These are phyloP conservation scores for Allacma fusca DNA, from an alignment of 2,888 invertebrate genomes.

Conservation along the genomic window DNA sequence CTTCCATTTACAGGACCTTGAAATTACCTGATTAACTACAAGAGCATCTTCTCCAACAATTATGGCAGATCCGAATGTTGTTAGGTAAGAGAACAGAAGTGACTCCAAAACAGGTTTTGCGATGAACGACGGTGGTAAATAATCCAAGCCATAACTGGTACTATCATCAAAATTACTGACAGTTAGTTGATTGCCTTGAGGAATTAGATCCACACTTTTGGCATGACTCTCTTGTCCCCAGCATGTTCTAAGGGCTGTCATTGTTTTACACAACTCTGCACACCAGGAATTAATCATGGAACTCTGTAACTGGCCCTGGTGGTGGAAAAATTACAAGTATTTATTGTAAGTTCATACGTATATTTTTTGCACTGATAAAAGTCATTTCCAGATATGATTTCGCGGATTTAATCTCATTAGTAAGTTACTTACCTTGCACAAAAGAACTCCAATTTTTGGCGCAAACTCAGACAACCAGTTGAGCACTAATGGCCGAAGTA, in stretches of 20 bases:
- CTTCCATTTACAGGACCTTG: no score
- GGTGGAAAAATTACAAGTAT: not conserved
- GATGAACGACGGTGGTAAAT: conserved; percentile 51
- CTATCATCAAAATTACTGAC: conserved; percentile 2
- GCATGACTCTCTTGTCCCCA: conserved; percentile 50
- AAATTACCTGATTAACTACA: conserved; percentile 59
- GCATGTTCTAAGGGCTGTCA: conserved; percentile 56
- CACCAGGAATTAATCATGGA: conserved; percentile 62
- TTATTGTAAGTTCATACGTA: no score
- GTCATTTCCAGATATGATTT: not conserved
- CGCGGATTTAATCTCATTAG: not conserved
- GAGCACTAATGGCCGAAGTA: conserved; percentile 54
- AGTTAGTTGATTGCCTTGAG: not conserved
- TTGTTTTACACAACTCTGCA: conserved; percentile 60
- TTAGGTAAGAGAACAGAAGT: conserved; percentile 56
- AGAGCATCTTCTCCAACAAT: conserved; percentile 56
- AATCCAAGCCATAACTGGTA: conserved; percentile 37
- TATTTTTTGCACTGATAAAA: no score
- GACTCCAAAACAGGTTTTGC: conserved; percentile 49
- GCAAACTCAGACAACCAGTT: conserved; percentile 60
- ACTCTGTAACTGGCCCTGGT: conserved; percentile 57
- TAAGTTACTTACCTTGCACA: conserved; percentile 56
- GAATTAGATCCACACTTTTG: not conserved
- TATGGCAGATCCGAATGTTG: conserved; percentile 57
- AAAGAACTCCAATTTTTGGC: conserved; percentile 59